Conservation (phyloP, 2,113 vertebrate species). For the Burhinus bistriatus region DNA sequence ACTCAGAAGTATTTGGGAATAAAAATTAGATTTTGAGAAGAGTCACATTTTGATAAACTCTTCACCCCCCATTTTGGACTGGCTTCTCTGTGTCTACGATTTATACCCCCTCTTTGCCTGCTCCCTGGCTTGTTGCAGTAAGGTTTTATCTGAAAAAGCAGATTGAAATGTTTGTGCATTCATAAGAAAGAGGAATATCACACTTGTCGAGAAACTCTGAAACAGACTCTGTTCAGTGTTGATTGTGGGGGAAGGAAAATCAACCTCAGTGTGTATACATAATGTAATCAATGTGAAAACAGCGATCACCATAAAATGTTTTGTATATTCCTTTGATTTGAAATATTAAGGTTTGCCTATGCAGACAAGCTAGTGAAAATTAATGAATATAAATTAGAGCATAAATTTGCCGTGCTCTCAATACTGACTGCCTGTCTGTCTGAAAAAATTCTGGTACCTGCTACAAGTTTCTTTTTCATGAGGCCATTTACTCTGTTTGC, state of each 20-base stretch:
- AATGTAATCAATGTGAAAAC: not conserved
- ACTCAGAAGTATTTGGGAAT: not conserved
- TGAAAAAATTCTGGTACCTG: not conserved
- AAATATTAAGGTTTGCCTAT: not conserved
- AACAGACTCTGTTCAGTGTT: not conserved
- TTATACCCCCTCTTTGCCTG: not conserved
- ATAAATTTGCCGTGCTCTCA: not conserved
- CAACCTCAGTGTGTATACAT: not conserved
- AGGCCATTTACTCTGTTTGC: not conserved
- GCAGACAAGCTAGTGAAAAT: not conserved
- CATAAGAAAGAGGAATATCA: not conserved
- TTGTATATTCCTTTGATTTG: not conserved
- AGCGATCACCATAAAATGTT: not conserved
- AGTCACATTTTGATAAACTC: not conserved
- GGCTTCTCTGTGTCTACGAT: not conserved
- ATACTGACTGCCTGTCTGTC: not conserved
- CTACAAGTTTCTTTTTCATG: not conserved
- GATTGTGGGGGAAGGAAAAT: not conserved
- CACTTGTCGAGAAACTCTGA: not conserved
- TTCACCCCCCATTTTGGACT: not conserved
- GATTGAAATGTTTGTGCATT: not conserved
- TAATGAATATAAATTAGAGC: not conserved
- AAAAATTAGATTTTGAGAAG: not conserved
- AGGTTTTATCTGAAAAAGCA: not conserved
- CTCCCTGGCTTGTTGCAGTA: not conserved